Evolutionary conservation across 2,113 vertebrate genomes (phyloP), one percentile per base, ranked within the genome.

Genomic region (Barbus barbus): DNA sequence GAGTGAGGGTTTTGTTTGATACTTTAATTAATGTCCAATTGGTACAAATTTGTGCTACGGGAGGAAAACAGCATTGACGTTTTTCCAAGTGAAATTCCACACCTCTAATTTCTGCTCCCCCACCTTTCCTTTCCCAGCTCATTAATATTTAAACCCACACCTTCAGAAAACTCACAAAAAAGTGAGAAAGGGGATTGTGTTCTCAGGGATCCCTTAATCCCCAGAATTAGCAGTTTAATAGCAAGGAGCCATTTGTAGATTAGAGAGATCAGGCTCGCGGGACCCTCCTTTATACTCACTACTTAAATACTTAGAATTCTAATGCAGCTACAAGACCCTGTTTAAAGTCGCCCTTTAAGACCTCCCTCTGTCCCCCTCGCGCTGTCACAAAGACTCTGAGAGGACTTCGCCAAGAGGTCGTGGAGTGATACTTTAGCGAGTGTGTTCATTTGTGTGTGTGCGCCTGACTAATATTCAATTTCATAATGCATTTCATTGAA

Each of bases 151-250:
- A 87, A 91, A 88, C 74, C 87, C 76, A 87, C 86, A 90, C 90
- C 89, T 90, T 90, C 85, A 87, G 89, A 85, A 90, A 91, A 86
- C 82, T 89, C 83, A 38, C 86, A 87, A 87, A 91, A 89, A 86
- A 82, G 82, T 88, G 84, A 81, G 86, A 86, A 88, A 87, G 88
- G 88, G 90, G 90, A 90, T 90, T 89, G 90, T 90, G 88, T 90
- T 89, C 88, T 90, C 88, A 86, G 87, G 86, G 86, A 90, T 89
- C 89, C 87, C 86, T 91, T 90, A 91, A 91, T 89, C 90, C 90
- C 88, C 89, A 85, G 88, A 90, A 91, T 91, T 90, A 91, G 90
- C 86, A 89, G 90, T 91, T 89, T 91, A 90, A 91, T 91, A 91
- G 87, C 90, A 89, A 88, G 88, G 86, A 91, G 87, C 90, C 90